These are phyloP conservation scores for Acipenser ruthenus DNA, from an alignment of 2,797 vertebrate species.

Conservation along the genomic window DNA sequence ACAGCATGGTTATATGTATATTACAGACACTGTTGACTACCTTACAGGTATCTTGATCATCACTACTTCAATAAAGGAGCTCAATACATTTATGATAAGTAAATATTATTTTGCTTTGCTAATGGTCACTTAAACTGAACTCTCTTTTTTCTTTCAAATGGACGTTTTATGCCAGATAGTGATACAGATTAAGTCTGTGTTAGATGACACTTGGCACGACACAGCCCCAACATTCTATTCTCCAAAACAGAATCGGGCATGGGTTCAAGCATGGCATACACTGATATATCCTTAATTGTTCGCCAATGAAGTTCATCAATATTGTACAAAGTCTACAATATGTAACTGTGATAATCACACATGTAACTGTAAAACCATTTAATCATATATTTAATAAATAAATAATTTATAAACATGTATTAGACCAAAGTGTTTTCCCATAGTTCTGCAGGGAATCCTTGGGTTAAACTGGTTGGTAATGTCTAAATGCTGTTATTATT, in stretches of 20 bases:
- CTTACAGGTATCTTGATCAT: not conserved
- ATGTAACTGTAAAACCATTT: no score
- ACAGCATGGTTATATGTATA: conserved; percentile 24
- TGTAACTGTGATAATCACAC: not conserved
- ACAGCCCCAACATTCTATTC: not conserved
- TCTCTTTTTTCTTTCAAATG: not conserved
- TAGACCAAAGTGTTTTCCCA: no score
- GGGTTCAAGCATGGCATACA: not conserved
- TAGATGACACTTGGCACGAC: not conserved
- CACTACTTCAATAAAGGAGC: not conserved
- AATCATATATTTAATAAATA: conserved; percentile 3
- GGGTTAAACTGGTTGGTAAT: not conserved
- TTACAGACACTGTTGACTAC: not conserved
- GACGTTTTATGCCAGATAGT: not conserved
- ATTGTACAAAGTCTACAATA: not conserved
- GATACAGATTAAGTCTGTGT: not conserved
- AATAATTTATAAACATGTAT: conserved; percentile 2
- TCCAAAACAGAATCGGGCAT: not conserved
- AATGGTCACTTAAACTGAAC: not conserved
- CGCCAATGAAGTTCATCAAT: not conserved
- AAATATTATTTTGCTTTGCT: not conserved
- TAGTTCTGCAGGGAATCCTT: not conserved
- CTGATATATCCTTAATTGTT: not conserved
- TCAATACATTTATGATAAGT: not conserved
- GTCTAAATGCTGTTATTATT: not conserved